phyloP scores from a whole-genome alignment of 2,113 vertebrate genomes.

The Silurus asotus region DNA sequence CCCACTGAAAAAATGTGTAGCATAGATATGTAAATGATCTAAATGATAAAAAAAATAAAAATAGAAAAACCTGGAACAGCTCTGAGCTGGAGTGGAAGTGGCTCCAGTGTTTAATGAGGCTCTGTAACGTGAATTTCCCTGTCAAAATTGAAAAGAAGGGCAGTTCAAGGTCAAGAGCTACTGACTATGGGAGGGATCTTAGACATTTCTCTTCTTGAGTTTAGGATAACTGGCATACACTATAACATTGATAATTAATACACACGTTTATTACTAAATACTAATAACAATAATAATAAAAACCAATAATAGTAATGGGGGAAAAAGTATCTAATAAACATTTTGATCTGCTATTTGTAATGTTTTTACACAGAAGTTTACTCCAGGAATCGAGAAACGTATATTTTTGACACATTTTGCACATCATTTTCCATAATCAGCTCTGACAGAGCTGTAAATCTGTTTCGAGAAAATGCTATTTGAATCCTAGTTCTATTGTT shows the following conservation, averaged over 20 bases:
- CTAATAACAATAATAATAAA: too few relatives aligned
- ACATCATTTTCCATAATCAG: background rate
- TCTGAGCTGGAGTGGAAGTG: background rate
- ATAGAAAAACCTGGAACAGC: background rate
- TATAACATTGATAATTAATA: background rate
- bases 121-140: constrained; percentile 19
- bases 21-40: constrained; percentile 26
- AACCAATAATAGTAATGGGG: too few relatives aligned
- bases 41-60: background rate
- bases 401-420: background rate
- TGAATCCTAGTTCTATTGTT: background rate
- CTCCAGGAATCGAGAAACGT: background rate
- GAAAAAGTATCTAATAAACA: too few relatives aligned
- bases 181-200: constrained; percentile 19
- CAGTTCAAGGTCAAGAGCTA: constrained; percentile 30
- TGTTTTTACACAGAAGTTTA: background rate
- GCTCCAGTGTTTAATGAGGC: constrained; percentile 37
- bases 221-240: background rate
- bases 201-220: background rate
- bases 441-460: background rate
- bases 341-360: background rate
- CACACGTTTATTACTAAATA: background rate
- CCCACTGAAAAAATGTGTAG: constrained; percentile 1
- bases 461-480: background rate
- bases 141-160: constrained; percentile 18